phyloP scores from a whole-genome alignment of 1,140 invertebrate species.

The Papilio xuthus region DNA sequence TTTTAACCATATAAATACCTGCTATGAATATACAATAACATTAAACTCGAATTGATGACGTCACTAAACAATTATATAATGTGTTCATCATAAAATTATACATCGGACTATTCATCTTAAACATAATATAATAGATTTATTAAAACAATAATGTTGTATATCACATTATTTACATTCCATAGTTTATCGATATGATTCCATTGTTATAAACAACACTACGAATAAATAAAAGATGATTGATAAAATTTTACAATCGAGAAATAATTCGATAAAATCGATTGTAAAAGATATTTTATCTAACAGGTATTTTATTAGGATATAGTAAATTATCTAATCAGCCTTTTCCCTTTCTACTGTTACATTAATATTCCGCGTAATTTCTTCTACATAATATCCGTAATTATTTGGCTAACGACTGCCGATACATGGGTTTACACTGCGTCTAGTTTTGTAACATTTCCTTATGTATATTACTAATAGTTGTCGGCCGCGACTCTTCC shows the following conservation, averaged over 20 bases:
- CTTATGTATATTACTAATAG: background rate
- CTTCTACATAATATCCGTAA: background rate
- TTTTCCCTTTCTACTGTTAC: background rate
- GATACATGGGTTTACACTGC: background rate
- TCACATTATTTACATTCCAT: constrained; percentile 3
- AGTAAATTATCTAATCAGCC: background rate
- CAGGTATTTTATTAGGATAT: no score
- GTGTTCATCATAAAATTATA: background rate
- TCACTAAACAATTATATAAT: background rate
- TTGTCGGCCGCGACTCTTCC: no score
- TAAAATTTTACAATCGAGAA: background rate
- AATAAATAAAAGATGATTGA: background rate
- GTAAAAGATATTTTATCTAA: no score
- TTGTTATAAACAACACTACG: background rate
- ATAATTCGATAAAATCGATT: background rate
- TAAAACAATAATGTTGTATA: background rate
- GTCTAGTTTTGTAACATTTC: background rate
- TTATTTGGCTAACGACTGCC: background rate
- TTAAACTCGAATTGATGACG: background rate
- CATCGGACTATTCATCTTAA: background rate
- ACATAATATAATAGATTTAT: no score
- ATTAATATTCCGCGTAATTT: background rate
- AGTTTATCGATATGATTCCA: background rate
- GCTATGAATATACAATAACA: no score
- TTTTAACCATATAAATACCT: no score